phyloP scores from a whole-genome alignment of 1,140 invertebrate species.

The Zelostemma sp. region DNA sequence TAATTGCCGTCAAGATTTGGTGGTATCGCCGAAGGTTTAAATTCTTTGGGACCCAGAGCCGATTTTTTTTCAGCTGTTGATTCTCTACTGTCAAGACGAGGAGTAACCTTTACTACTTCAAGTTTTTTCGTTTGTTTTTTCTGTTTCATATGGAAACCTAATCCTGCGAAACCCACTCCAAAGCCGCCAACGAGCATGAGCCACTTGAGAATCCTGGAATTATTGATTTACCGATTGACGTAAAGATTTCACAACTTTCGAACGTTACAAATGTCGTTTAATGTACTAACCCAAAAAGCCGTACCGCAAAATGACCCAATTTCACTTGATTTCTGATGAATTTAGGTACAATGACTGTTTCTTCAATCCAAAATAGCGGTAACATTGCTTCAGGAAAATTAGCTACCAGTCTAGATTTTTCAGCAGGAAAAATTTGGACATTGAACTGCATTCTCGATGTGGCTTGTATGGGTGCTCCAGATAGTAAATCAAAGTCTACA shows the following conservation, averaged over 20 bases:
- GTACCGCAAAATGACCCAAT: slow-evolving; percentile 45
- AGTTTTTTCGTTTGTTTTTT: neutral
- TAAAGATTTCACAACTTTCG: neutral
- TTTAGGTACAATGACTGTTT: slow-evolving; percentile 56
- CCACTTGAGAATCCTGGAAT: neutral
- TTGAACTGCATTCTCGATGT: slow-evolving; percentile 82
- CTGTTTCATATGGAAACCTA: neutral
- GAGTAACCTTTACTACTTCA: neutral
- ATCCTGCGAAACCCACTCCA: neutral
- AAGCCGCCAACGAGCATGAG: neutral
- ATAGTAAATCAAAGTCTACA: slow-evolving; percentile 83
- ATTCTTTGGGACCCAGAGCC: neutral
- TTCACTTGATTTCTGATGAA: slow-evolving; percentile 55
- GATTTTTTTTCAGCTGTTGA: neutral
- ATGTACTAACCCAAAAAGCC: no score
- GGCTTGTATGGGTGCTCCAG: slow-evolving; percentile 77
- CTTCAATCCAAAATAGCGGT: slow-evolving; percentile 84
- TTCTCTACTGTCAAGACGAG: neutral
- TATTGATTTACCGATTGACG: neutral
- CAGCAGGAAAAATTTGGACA: slow-evolving; percentile 74
- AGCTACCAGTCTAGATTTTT: slow-evolving; percentile 77
- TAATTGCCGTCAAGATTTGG: no score
- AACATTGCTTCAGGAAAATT: slow-evolving; percentile 74
- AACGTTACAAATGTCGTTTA: neutral
- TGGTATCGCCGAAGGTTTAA: no score